A percentile compares a stretch with the other conserved stretches of the same genome.
phyloP scores from a whole-genome alignment of 2,113 vertebrate genomes.

The Todiramphus saurophagus region DNA sequence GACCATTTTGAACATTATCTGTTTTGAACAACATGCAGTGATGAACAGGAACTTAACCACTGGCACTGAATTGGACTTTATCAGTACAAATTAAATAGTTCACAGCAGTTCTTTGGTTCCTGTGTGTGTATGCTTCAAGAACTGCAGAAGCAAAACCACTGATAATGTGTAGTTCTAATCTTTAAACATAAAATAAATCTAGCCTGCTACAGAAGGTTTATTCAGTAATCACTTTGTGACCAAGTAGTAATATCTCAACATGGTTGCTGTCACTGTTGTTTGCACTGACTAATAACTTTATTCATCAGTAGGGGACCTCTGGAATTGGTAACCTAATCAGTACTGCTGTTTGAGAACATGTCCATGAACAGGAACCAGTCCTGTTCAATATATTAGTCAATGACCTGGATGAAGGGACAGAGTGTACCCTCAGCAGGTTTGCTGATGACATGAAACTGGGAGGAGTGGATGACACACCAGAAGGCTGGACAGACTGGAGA shows the following conservation, averaged over 20 bases:
- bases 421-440: too few species aligned
- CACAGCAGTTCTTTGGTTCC: not conserved
- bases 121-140: not conserved
- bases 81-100: constrained; percentile 19
- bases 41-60: not conserved
- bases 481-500: too few species aligned
- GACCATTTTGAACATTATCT: not conserved
- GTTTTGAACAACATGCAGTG: not conserved
- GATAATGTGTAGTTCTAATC: not conserved
- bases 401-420: too few species aligned
- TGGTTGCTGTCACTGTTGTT: not conserved
- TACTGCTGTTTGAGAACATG: not conserved
- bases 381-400: too few species aligned
- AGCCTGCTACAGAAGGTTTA: not conserved
- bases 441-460: too few species aligned
- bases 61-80: not conserved
- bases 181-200: not conserved
- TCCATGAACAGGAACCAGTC: too few species aligned
- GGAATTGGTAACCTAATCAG: not conserved
- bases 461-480: too few species aligned
- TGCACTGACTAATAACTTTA: not conserved
- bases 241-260: rapidly evolving
- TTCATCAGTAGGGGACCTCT: not conserved
- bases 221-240: not conserved
- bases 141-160: not conserved